Evolutionary conservation across 92 coral and sea anemone species (phyloP).

Genomic region (Isaurus tuberculatus): DNA sequence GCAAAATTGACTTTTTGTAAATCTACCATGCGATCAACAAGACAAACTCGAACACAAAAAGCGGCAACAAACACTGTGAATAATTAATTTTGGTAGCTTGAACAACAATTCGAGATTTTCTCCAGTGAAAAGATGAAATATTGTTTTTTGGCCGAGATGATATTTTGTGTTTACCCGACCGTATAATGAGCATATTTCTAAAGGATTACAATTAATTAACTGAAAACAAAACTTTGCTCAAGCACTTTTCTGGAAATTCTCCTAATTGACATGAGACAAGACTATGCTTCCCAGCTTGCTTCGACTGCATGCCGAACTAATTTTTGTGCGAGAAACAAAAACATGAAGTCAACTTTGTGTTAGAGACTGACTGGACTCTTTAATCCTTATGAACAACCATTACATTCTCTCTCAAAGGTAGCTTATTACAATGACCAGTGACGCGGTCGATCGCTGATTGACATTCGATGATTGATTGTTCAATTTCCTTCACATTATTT

Average conservation of each 20-base stretch:
- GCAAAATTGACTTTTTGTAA: constrained; percentile 22
- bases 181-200: constrained; percentile 40
- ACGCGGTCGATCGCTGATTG: constrained; percentile 75
- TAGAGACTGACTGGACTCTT: neutral
- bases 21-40: constrained; percentile 32
- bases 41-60: neutral
- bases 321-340: constrained; percentile 12
- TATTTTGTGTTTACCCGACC: constrained; percentile 23
- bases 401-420: constrained; percentile 65
- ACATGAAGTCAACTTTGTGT: neutral
- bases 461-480: constrained; percentile 84
- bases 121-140: neutral
- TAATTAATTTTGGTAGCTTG: constrained; percentile 19
- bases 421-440: constrained; percentile 77
- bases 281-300: constrained; percentile 9
- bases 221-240: constrained; percentile 39
- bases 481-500: constrained; percentile 91
- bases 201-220: constrained; percentile 51
- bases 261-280: constrained; percentile 40
- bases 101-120: constrained; percentile 6
- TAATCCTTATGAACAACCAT: neutral
- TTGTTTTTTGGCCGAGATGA: neutral
- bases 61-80: constrained; percentile 8
- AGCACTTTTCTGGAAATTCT: constrained; percentile 45
- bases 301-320: constrained; percentile 14